phyloP scores from a whole-genome alignment of 1,140 invertebrate genomes.

The Thalassaphorura encarpata region DNA sequence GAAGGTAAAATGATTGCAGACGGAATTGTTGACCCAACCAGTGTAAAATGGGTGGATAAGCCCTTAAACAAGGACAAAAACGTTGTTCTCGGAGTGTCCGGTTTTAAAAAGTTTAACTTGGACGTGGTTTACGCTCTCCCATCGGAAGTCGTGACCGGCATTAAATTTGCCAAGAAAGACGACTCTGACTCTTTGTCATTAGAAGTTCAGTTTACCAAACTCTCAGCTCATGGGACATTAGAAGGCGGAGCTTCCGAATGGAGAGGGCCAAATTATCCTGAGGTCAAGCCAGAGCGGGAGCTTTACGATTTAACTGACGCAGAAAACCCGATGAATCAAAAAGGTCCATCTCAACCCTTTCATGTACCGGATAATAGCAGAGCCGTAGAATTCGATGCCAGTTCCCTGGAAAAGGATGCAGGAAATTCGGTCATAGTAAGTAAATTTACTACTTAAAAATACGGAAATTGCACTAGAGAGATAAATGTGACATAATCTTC shows the following conservation, averaged over 20 bases:
- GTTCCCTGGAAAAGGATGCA: slow-evolving; percentile 1
- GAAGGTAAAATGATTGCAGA: slow-evolving; percentile 7
- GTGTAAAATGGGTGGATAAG: neutral
- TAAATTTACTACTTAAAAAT: too few species aligned
- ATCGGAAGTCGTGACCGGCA: slow-evolving; percentile 9
- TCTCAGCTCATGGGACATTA: too few species aligned
- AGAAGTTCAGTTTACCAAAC: neutral
- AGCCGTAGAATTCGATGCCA: slow-evolving; percentile 13
- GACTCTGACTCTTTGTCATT: slow-evolving; percentile 2
- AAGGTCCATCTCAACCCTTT: slow-evolving; percentile 14
- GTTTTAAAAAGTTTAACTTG: slow-evolving; percentile 8
- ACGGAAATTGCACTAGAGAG: too few species aligned
- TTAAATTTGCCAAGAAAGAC: slow-evolving; percentile 3
- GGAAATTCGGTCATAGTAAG: too few species aligned
- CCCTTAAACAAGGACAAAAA: neutral
- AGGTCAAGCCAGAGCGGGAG: neutral
- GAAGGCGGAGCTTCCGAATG: too few species aligned
- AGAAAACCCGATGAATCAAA: slow-evolving; percentile 1
- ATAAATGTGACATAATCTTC: too few species aligned
- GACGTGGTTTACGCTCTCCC: slow-evolving; percentile 3
- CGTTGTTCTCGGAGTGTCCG: neutral
- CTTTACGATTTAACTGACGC: slow-evolving; percentile 3
- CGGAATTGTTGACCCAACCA: slow-evolving; percentile 9
- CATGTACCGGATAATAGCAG: slow-evolving; percentile 2
- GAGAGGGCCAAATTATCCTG: neutral